Conservation (phyloP, 2,797 vertebrate genomes). For the Anguilla pacifica region DNA sequence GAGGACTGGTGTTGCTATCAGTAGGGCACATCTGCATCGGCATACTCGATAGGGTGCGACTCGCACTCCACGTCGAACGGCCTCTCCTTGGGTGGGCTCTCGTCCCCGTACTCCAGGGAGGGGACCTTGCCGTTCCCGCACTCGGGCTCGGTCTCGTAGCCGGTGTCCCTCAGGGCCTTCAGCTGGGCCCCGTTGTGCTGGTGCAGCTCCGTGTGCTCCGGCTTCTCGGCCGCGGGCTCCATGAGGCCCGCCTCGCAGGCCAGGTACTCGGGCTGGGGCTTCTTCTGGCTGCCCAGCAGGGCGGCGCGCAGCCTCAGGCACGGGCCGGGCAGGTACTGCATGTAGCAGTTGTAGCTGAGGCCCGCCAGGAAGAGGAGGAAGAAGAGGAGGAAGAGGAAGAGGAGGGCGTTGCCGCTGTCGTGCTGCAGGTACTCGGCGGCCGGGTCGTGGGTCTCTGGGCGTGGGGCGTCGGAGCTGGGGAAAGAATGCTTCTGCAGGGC, state of each 20-base stretch:
- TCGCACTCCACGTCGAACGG: constrained; percentile 92
- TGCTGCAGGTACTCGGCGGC: constrained; percentile 81
- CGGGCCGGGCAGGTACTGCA: constrained; percentile 87
- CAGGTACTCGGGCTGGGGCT: constrained; percentile 77
- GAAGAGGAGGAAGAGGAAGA: constrained; percentile 88
- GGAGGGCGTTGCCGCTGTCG: constrained; percentile 79
- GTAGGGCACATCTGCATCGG: constrained; percentile 78
- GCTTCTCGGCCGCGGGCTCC: constrained; percentile 79
- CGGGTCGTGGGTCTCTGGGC: constrained; percentile 71
- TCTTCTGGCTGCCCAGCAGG: constrained; percentile 83
- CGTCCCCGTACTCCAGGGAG: constrained; percentile 66
- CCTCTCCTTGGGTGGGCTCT: constrained; percentile 72
- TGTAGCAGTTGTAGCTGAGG: constrained; percentile 92
- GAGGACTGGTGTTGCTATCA: constrained; percentile 34
- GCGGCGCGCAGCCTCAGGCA: constrained; percentile 84
- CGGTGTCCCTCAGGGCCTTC: constrained; percentile 84
- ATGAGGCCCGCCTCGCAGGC: constrained; percentile 87
- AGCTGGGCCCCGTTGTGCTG: constrained; percentile 81
- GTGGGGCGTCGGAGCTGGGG: constrained; percentile 65
- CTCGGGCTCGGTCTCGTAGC: constrained; percentile 92
- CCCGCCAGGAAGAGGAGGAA: constrained; percentile 86
- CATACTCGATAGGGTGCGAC: constrained; percentile 86
- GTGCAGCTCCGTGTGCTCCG: constrained; percentile 66
- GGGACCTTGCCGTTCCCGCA: constrained; percentile 80
- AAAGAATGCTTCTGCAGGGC: constrained; percentile 65